Base-by-base conservation (phyloP, 92 coral and sea anemone species). In the Pocillopora grandis region DNA sequence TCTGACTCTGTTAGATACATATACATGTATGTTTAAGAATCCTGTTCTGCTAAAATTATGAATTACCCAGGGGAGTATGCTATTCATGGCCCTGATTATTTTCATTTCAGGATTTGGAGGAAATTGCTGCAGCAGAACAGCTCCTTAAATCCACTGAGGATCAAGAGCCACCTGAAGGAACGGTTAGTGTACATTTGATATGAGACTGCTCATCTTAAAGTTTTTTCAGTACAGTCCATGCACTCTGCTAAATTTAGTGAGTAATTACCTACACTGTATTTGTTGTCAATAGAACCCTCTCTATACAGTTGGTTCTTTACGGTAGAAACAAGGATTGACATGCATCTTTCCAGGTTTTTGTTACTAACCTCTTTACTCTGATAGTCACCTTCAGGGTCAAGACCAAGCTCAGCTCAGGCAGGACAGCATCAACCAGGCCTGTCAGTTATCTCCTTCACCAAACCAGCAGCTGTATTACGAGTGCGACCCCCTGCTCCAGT, bases 401-500 rank as follows among this genome's bases (percentile, higher is more conserved):
- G 93, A 12, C 92, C 95, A 69, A 80, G 91, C 20, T 92, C 95
- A 27, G 90, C 91, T 67, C 98, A 94, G 67, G 90, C 88, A 18
- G 88, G 76, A 36, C 90, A 88, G 42, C 66, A 85, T 20, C 89
- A 80, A 55, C 72, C 85, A 76, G 82, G 70, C 20, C 61, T 56
- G 13, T 58, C 88, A 23, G 88, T 78, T 0, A 81, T 90, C 49
- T 87, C 93, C 71, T 97, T 97, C 84, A 87, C 94, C 19, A 97
- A 97, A 65, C 98, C 96, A 23, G 76, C 90, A 1, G 68, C 90
- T 48, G 84, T 96, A 4, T 71, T 97, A 58, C 92, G 90, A 72
- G 90, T 91, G 72, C 82, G 90, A 36, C 91, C 97, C 12, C 97
- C 97, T 74, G 86, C 86, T 23, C 88, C 89, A 23, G 95, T 88